Base-by-base conservation (phyloP, 2,113 vertebrate genomes). In the Tachysurus fulvidraco region DNA sequence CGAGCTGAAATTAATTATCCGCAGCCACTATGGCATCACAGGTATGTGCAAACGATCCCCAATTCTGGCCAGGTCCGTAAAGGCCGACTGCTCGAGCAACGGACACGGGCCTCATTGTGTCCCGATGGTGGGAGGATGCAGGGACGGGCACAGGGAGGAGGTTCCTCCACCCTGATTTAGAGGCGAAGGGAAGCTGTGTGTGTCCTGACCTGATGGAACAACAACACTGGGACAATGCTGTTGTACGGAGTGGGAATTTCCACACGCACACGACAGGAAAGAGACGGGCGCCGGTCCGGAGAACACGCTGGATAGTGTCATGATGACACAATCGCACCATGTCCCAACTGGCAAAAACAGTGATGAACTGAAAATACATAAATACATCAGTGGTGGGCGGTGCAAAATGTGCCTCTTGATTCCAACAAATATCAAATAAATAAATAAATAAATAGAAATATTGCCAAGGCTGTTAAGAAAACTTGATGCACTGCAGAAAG, bases 201-300 rank as follows among this genome's bases (percentile, higher is more conserved):
- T 83, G 87, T 88, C 84, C 87, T 88, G 84, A 84, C 80, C 84
- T 46, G 71, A 59, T 76, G 84, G 84, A 88, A 90, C 81, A 79
- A 88, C 87, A 88, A 86, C 89, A 86, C 81, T 11, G 54, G 83
- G 81, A 90, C 87, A 88, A 88, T 84, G 83, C 50, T n/a, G 67
- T 73, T 85, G 50, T 25, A 85, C 17, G 76, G 81, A 73, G 78
- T 44, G 73, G 86, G 88, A 86, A 76, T 90, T 90, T 91, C 88
- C 86, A 85, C 84, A 85, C 74, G 84, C 55, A 82, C 84, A 74
- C 78, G 83, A 21, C 82, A 85, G 90, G 81, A 89, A 87, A 80
- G 85, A 80, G 86, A 84, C 76, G 83, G 88, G 86, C 81, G 64
- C 57, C 73, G 83, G 67, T 79, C 55, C 77, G 52, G 64, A 23